Evolutionary conservation across 1,140 invertebrate genomes (phyloP), one percentile per base, ranked within the genome.

Genomic region (Copidosoma floridanum): DNA sequence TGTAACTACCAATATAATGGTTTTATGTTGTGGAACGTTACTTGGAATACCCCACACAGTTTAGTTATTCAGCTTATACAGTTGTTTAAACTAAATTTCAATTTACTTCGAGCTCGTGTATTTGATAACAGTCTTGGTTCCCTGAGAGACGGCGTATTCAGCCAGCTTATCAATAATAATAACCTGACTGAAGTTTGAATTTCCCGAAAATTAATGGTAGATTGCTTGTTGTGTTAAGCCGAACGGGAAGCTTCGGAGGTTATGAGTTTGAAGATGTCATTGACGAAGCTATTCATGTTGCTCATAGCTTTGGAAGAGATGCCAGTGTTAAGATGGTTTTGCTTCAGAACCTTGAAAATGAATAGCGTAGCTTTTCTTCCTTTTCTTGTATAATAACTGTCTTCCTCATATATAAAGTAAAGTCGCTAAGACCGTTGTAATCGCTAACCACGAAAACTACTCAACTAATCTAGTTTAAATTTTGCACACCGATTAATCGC

Each of bases 331-430:
- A 84, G 83, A 65, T 85, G 83, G 2, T 88, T 86, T 70, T 88
- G 85, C 66, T 88, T 87, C 68, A 91, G 68, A n/a, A 91, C 81
- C 68, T 89, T 90, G 76, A 86, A 88, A 21, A 88, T 82, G 75
- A 59, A 87, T 85, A 0, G 83, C 82, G 79, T 89, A 91, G 57
- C 81, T 85, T 69, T 89, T 84, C 79, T 86, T 87, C 79, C 83
- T 83, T 75, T 83, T 83, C 74, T 76, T 70, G 63, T n/a, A n/a
- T n/a, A n/a, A n/a, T n/a, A n/a, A n/a, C n/a, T n/a, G n/a, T n/a
- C n/a, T n/a, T n/a, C n/a, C n/a, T n/a, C n/a, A n/a, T n/a, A n/a
- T n/a, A n/a, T n/a, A n/a, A n/a, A n/a, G n/a, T n/a, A n/a, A n/a
- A n/a, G n/a, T n/a, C n/a, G n/a, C n/a, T n/a, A n/a, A n/a, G n/a